Evolutionary conservation across 2,113 vertebrate genomes (phyloP).

Genomic region (Platysternon megacephalum): DNA sequence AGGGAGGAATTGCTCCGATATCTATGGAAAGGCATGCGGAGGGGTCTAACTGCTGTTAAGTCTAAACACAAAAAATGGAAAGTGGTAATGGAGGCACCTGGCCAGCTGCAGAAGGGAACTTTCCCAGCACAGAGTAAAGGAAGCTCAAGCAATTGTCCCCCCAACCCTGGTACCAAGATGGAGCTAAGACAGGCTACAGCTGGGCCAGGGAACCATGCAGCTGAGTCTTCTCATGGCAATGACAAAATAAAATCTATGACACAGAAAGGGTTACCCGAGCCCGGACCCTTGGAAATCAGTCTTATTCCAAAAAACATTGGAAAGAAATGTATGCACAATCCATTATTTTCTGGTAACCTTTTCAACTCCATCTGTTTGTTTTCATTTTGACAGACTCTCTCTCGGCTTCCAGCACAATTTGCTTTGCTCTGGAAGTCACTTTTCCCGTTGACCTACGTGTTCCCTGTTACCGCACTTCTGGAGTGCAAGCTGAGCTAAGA

Average conservation of each 20-base stretch:
- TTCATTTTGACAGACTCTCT: background rate
- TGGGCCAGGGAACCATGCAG: background rate
- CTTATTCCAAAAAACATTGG: background rate
- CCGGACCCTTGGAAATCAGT: background rate
- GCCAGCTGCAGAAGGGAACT: background rate
- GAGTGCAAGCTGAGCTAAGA: background rate
- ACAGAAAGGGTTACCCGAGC: background rate
- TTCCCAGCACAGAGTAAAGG: too few species aligned
- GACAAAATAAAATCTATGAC: fast-evolving
- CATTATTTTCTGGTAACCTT: background rate
- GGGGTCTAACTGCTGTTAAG: background rate
- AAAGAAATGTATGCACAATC: fast-evolving
- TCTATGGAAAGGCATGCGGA: background rate
- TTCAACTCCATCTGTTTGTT: background rate
- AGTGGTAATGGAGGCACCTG: background rate
- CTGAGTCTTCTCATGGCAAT: background rate
- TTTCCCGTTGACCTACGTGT: background rate
- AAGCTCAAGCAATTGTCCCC: fast-evolving
- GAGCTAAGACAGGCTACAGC: background rate
- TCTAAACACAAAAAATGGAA: background rate
- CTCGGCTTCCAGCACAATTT: fast-evolving
- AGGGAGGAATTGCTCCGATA: background rate
- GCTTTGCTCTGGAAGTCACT: fast-evolving
- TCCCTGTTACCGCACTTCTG: background rate
- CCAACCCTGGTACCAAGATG: background rate